Evolutionary conservation across 2,797 vertebrate genomes (phyloP), one percentile per base, ranked within the genome.

Genomic region (Danio albolineatus): DNA sequence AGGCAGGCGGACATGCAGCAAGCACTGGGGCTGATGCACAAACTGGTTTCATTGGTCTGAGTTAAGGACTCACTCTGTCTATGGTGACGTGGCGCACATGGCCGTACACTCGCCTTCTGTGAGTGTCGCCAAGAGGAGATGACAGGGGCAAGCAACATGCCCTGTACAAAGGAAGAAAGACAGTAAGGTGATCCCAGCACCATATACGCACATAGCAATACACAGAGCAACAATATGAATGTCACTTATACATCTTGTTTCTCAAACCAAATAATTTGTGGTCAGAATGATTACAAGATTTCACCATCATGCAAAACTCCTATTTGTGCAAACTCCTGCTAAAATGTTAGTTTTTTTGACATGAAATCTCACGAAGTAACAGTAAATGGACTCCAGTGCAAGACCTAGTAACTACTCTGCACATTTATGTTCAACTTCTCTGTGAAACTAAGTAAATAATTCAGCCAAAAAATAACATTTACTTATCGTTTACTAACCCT

Each of bases 101-200:
- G 89, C 82, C 70, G 89, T n/a, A 87, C 88, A 72, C 85, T 82
- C 74, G 70, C 87, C 85, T 84, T 89, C 90, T 88, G 91, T 60
- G 91, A 91, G 73, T 87, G 93, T 95, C 97, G 97, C 96, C 97
- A 97, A 92, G 96, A 94, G 94, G 95, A 98, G 92, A 96, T 96
- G 94, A 95, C 94, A 91, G 95, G 95, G 92, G 92, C 91, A 92
- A 95, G 94, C 92, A 93, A 95, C 90, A 92, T 92, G 92, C 94
- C 95, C 97, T 98, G 95, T 93, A 92, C 93, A 93, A 92, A 95
- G 89, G 95, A 90, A 95, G 93, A 91, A 92, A 94, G 88, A 94
- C 56, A 86, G 41, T 83, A 46, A 76, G 6, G 71, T 80, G 82
- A 85, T 43, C 66, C 72, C 74, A 74, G 46, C 67, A 43, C 62